Conservation (phyloP, 2,113 vertebrate genomes). For the Corythornis vintsioides region DNA sequence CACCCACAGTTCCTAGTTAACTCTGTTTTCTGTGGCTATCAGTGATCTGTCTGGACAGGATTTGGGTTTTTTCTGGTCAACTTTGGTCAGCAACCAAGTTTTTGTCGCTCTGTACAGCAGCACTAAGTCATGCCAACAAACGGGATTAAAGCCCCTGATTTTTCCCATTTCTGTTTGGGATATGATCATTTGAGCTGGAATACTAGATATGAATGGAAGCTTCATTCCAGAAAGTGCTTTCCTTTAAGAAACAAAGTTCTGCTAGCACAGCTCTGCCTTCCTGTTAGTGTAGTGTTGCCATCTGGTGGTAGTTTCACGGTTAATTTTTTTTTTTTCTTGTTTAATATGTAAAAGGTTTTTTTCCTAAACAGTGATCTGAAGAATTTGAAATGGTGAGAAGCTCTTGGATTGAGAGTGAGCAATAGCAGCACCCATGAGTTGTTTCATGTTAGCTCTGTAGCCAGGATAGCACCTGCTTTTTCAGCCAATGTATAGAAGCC, state of each 20-base stretch:
- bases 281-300: conserved; percentile 30
- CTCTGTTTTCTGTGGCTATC: not conserved
- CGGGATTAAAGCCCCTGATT: not conserved
- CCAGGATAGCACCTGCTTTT: not conserved
- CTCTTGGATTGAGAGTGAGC: not conserved
- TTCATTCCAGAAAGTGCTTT: conserved; percentile 2
- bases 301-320: not conserved
- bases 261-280: not conserved
- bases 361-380: not conserved
- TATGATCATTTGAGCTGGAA: not conserved
- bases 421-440: not conserved
- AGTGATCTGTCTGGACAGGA: not conserved
- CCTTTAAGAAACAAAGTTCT: not conserved
- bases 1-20: not conserved
- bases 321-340: not conserved
- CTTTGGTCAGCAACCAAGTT: not conserved
- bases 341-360: not conserved
- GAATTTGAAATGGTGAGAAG: not conserved
- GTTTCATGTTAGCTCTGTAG: not conserved
- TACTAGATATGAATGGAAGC: not conserved
- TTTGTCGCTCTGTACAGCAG: not conserved
- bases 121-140: not conserved
- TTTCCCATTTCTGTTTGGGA: conserved; percentile 21
- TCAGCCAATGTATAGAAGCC: not conserved
- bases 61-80: not conserved